Conservation (phyloP, 1,140 invertebrate species). For the Drosophila orena region DNA sequence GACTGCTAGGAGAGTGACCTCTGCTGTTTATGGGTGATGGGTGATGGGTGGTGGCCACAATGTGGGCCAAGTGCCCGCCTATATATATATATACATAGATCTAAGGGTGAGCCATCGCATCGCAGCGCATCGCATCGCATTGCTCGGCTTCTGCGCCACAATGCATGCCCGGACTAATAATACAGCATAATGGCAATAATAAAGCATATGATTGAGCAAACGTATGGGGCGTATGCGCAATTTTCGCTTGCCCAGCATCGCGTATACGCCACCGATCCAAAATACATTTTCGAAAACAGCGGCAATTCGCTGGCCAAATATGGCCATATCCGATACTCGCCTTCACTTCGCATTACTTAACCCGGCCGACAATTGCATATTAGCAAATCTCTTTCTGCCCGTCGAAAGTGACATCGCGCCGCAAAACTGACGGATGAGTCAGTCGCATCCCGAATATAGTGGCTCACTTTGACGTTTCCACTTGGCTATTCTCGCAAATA, state of each 20-base stretch:
- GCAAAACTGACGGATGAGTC: conserved; percentile 16
- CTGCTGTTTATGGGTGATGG: background rate
- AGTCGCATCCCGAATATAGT: conserved; percentile 5
- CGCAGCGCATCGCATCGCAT: conserved; percentile 44
- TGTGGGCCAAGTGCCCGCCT: conserved; percentile 7
- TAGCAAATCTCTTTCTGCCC: conserved; percentile 5
- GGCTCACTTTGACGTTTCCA: conserved; percentile 13
- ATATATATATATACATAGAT: conserved; percentile 52
- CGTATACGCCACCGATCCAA: conserved; percentile 36
- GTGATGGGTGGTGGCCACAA: background rate
- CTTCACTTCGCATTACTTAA: conserved; percentile 13
- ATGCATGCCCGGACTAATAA: conserved; percentile 54
- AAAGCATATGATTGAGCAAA: conserved; percentile 36
- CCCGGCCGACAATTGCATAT: conserved; percentile 1
- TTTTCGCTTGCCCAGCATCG: conserved; percentile 31
- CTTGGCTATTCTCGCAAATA: conserved; percentile 24
- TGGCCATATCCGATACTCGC: conserved; percentile 25
- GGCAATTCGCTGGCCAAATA: conserved; percentile 38
- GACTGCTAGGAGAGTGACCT: background rate
- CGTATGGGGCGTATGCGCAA: conserved; percentile 73
- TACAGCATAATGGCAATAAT: conserved; percentile 27
- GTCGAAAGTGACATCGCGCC: conserved; percentile 10
- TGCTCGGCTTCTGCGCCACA: conserved; percentile 56
- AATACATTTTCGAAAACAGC: conserved; percentile 4
- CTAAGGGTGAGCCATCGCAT: conserved; percentile 50